These are phyloP conservation scores for Hycleus phaleratus DNA, from an alignment of 1,140 invertebrate species.

Conservation along the genomic window DNA sequence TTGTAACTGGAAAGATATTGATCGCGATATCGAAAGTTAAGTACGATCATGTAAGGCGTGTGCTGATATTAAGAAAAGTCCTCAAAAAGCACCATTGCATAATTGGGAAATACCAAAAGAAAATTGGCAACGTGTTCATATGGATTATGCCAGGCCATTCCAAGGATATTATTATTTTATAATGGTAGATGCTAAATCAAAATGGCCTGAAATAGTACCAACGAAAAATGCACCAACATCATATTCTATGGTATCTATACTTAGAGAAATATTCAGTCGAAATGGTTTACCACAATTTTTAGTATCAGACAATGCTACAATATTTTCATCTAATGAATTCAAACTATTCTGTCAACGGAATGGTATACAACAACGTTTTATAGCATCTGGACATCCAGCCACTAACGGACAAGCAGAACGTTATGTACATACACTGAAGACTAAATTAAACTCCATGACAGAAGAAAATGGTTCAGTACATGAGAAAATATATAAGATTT, in stretches of 20 bases:
- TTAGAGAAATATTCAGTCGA: conserved; percentile 17
- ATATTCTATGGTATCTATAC: conserved; percentile 7
- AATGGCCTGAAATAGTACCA: conserved; percentile 33
- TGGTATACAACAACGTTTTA: conserved; percentile 29
- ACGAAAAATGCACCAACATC: conserved; percentile 7
- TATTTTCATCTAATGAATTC: neutral
- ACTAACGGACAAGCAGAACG: conserved; percentile 38
- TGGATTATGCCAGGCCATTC: conserved; percentile 26
- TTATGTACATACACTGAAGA: conserved; percentile 32
- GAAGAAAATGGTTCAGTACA: too few relatives aligned
- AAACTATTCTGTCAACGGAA: conserved; percentile 7
- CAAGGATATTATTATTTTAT: conserved; percentile 21
- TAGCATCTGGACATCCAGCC: conserved; percentile 33
- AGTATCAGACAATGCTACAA: neutral
- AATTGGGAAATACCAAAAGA: conserved; percentile 25
- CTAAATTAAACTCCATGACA: too few relatives aligned
- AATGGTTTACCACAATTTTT: neutral
- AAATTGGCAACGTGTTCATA: conserved; percentile 24
- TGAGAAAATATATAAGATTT: too few relatives aligned
- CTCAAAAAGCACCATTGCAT: conserved; percentile 21
- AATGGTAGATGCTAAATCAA: conserved; percentile 30
- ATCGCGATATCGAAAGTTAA: conserved; percentile 28
- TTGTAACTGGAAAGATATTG: conserved; percentile 21
- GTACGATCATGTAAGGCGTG: conserved; percentile 24
- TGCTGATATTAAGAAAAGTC: conserved; percentile 15